A percentile compares a stretch with the other conserved stretches of the same genome.
phyloP scores from a whole-genome alignment of 2,113 vertebrate genomes.

The Platichthys flesus region DNA sequence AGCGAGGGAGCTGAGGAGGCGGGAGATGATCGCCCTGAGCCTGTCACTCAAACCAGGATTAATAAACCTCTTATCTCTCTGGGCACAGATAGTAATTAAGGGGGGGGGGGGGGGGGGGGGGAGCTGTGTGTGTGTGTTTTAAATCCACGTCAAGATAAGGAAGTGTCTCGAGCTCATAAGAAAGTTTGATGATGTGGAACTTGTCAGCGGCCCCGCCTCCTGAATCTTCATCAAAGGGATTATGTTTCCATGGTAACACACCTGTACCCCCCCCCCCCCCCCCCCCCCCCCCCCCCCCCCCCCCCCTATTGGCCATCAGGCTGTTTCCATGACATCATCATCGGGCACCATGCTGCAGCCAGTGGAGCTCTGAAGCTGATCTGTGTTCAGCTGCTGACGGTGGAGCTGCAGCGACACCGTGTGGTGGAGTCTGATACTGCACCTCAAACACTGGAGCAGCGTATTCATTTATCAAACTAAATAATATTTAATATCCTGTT shows the following conservation, averaged over 20 bases:
- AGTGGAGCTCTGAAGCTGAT: conserved; percentile 5
- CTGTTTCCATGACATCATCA: conserved; percentile 8
- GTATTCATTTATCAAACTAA: too few species aligned
- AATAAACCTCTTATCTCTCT: conserved; percentile 58
- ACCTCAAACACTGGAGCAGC: too few species aligned
- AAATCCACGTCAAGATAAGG: not conserved
- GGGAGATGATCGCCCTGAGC: conserved; percentile 28
- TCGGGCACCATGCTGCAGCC: not conserved
- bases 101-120: not conserved
- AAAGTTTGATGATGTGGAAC: not conserved
- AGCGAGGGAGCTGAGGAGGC: conserved; percentile 32
- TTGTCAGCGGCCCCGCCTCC: not conserved
- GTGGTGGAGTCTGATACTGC: conserved; percentile 36
- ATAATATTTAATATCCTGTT: too few species aligned
- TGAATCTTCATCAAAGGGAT: conserved; percentile 9
- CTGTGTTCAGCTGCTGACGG: conserved; percentile 10
- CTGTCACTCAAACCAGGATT: conserved; percentile 49
- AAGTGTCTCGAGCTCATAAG: not conserved
- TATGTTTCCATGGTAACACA: conserved; percentile 45
- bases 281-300: accelerated
- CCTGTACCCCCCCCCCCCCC: accelerated
- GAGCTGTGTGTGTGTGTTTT: not conserved
- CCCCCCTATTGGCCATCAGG: not conserved
- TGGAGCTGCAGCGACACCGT: not conserved
- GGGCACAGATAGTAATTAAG: conserved; percentile 19